A percentile compares a stretch with the other conserved stretches of the same genome.
Conservation (phyloP, 2,113 vertebrate species). For the Cyprinus carpio region DNA sequence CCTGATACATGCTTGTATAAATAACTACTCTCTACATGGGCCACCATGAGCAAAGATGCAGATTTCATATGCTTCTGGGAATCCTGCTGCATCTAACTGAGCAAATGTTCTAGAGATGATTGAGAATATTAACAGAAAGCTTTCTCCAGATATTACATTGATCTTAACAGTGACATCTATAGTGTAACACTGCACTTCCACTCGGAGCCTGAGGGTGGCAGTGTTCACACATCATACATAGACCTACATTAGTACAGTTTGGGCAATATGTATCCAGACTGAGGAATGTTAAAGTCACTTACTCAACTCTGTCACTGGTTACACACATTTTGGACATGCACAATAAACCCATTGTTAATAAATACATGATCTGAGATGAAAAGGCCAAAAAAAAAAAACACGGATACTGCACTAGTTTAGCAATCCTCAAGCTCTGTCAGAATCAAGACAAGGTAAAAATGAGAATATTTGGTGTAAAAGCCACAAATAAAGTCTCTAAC, state of each 20-base stretch:
- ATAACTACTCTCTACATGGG: neutral
- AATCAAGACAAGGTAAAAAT: neutral
- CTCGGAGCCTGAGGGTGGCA: conserved; percentile 50
- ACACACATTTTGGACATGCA: neutral
- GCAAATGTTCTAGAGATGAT: too few species aligned
- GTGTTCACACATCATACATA: conserved; percentile 39
- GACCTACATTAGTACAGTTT: neutral
- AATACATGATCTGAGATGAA: neutral
- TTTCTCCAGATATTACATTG: too few species aligned
- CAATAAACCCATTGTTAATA: conserved; percentile 15
- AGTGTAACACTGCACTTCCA: conserved; percentile 14
- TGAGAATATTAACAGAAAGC: too few species aligned
- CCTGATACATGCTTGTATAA: too few species aligned
- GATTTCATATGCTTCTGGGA: neutral
- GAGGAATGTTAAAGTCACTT: conserved; percentile 8
- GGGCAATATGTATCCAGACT: neutral
- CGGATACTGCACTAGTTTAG: neutral
- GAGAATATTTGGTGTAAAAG: neutral
- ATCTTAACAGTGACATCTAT: too few species aligned
- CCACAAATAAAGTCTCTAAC: neutral
- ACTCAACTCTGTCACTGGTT: conserved; percentile 1
- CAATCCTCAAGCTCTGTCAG: neutral
- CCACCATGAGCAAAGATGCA: neutral
- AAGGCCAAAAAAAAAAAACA: neutral
- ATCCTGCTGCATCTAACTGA: neutral